Percentiles rank a stretch among this genome's conserved stretches.
Conservation (phyloP, 2,113 vertebrate genomes). For the Polypterus bichir region DNA sequence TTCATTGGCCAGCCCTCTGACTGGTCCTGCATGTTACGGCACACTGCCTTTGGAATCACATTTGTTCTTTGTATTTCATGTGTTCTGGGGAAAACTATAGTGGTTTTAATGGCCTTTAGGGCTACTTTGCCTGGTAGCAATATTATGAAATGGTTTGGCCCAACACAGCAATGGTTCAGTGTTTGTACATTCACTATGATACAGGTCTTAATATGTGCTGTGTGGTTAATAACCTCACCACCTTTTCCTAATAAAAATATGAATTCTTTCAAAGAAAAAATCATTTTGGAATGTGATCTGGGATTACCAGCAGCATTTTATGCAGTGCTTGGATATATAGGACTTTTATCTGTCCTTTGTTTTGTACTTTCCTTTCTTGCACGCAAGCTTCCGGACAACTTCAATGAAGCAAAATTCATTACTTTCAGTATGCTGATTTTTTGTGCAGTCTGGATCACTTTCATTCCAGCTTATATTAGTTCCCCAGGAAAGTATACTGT, state of each 20-base stretch:
- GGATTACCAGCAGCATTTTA: slow-evolving; percentile 30
- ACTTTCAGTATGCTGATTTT: slow-evolving; percentile 9
- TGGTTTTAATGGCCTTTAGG: slow-evolving; percentile 8
- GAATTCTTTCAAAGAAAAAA: slow-evolving; percentile 18
- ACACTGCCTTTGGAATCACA: slow-evolving; percentile 7
- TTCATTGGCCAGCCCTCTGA: slow-evolving; percentile 7
- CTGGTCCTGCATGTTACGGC: slow-evolving; percentile 8
- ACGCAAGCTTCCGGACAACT: slow-evolving; percentile 24
- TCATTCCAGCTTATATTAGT: slow-evolving; percentile 34
- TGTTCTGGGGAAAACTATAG: slow-evolving; percentile 15
- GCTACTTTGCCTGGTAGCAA: slow-evolving; percentile 9
- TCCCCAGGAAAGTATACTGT: slow-evolving; percentile 47
- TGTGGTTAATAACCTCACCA: slow-evolving; percentile 29
- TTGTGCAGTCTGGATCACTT: not conserved
- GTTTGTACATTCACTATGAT: slow-evolving; percentile 21
- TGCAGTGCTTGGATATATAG: slow-evolving; percentile 32
- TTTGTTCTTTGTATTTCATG: slow-evolving; percentile 13
- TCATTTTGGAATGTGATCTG: slow-evolving; percentile 33
- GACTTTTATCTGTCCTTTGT: slow-evolving; percentile 8
- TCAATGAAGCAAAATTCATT: slow-evolving; percentile 5
- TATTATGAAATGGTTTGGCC: slow-evolving; percentile 4
- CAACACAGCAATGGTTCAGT: not conserved
- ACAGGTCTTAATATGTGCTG: slow-evolving; percentile 22
- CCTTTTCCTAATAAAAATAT: slow-evolving; percentile 25
- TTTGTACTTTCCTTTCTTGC: slow-evolving; percentile 32